A percentile compares a stretch with the other conserved stretches of the same genome.
Evolutionary conservation across 2,888 invertebrate genomes (phyloP).

Genomic region (Alviniconcha strummeri): DNA sequence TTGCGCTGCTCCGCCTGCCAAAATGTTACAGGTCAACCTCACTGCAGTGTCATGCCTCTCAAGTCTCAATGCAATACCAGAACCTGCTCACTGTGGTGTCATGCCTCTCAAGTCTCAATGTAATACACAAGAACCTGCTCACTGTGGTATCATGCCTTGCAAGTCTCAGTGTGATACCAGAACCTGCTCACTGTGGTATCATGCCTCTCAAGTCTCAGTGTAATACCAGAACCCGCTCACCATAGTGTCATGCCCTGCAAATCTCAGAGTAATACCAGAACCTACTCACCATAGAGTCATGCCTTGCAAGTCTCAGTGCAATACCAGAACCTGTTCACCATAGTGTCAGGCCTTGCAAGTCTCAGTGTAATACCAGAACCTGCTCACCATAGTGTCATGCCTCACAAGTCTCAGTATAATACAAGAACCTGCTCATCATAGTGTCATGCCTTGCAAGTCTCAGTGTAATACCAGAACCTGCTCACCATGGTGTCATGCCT

Average conservation of each 20-base stretch:
- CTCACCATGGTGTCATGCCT: no score
- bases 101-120: neutral
- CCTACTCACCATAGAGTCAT: neutral
- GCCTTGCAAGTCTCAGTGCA: no score
- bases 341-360: neutral
- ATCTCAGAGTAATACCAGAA: neutral
- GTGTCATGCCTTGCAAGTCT: neutral
- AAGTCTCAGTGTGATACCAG: no score
- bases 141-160: no score
- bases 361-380: neutral
- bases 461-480: neutral
- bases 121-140: neutral
- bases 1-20: conserved; percentile 87
- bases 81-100: neutral
- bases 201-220: neutral
- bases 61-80: neutral
- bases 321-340: neutral
- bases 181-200: neutral
- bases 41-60: neutral
- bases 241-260: neutral
- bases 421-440: neutral
- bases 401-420: neutral
- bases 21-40: neutral
- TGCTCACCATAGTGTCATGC: neutral
- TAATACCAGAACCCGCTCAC: neutral